phyloP scores from a whole-genome alignment of 2,888 invertebrate species.

The Harpagoxenus sublaevis region DNA sequence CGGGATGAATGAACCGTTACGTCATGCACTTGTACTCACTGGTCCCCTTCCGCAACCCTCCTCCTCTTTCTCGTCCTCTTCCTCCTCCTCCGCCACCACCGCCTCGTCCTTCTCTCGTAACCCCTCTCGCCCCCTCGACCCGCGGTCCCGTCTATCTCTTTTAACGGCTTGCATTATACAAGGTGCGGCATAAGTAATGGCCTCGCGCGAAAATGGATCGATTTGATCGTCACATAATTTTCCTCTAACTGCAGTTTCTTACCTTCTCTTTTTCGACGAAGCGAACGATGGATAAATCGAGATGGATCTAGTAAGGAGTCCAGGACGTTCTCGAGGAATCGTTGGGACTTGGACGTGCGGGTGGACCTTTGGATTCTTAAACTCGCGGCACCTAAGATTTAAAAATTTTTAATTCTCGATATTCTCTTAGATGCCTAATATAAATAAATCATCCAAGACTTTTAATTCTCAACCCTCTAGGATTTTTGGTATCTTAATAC shows the following conservation, averaged over 20 bases:
- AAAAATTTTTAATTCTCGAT: neutral
- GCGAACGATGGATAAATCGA: neutral
- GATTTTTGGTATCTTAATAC: neutral
- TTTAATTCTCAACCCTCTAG: neutral
- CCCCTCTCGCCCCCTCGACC: conserved; percentile 56
- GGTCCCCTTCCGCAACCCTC: conserved; percentile 76
- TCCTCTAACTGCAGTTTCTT: conserved; percentile 48
- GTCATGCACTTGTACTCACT: conserved; percentile 85
- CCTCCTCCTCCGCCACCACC: conserved; percentile 64
- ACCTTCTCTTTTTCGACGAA: neutral
- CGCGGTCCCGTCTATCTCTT: conserved; percentile 48
- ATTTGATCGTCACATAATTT: conserved; percentile 31
- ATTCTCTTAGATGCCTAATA: neutral
- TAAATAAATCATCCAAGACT: neutral
- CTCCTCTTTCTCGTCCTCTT: conserved; percentile 60
- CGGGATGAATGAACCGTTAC: conserved; percentile 85
- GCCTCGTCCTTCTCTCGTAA: conserved; percentile 74
- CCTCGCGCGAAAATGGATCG: conserved; percentile 26
- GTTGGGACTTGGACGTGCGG: neutral
- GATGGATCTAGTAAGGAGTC: neutral
- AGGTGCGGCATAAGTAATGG: conserved; percentile 48
- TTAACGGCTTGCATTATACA: conserved; percentile 50
- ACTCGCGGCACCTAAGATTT: neutral
- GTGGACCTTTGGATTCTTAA: neutral
- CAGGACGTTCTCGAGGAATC: neutral